A percentile compares a stretch with the other conserved stretches of the same genome.
These are phyloP conservation scores for Drosophila stalkeri DNA, from an alignment of 2,888 invertebrate species.

Conservation along the genomic window DNA sequence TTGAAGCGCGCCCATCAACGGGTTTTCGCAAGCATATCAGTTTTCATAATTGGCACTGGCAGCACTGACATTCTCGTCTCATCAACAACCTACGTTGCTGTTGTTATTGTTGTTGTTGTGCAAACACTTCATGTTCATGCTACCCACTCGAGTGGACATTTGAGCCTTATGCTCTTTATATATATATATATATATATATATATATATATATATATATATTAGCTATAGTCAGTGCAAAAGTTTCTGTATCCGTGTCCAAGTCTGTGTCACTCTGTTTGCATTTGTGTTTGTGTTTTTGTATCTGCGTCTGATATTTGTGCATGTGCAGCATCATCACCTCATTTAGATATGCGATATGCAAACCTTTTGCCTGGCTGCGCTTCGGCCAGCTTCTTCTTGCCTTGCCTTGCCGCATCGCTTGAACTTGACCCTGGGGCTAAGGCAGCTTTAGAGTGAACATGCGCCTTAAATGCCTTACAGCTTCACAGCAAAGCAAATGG, in stretches of 20 bases:
- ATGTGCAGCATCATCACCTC: slow-evolving; percentile 80
- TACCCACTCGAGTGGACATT: slow-evolving; percentile 80
- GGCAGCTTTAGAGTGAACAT: slow-evolving; percentile 68
- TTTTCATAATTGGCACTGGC: slow-evolving; percentile 81
- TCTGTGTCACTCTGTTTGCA: slow-evolving; percentile 26
- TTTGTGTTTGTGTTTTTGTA: slow-evolving; percentile 60
- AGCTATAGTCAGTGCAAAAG: slow-evolving; percentile 50
- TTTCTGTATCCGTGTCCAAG: slow-evolving; percentile 44
- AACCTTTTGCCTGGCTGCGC: slow-evolving; percentile 67
- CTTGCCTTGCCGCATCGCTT: slow-evolving; percentile 48
- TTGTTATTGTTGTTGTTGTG: slow-evolving; percentile 60
- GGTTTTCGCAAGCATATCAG: slow-evolving; percentile 80
- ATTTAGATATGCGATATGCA: slow-evolving; percentile 79
- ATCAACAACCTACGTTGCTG: slow-evolving; percentile 34
- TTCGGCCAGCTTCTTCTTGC: slow-evolving; percentile 29
- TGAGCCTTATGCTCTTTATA: slow-evolving; percentile 63
- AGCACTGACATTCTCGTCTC: slow-evolving; percentile 56
- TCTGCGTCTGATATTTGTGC: slow-evolving; percentile 72
- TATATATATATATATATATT: slow-evolving; percentile 34
- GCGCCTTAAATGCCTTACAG: slow-evolving; percentile 75
- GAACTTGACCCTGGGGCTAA: slow-evolving; percentile 80
- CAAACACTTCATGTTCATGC: slow-evolving; percentile 82
- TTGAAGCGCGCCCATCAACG: slow-evolving; percentile 79
- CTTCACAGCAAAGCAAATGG: slow-evolving; percentile 39
- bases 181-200: slow-evolving; percentile 30